Conservation (phyloP, 2,888 invertebrate genomes). For the Drosophila quinaria region DNA sequence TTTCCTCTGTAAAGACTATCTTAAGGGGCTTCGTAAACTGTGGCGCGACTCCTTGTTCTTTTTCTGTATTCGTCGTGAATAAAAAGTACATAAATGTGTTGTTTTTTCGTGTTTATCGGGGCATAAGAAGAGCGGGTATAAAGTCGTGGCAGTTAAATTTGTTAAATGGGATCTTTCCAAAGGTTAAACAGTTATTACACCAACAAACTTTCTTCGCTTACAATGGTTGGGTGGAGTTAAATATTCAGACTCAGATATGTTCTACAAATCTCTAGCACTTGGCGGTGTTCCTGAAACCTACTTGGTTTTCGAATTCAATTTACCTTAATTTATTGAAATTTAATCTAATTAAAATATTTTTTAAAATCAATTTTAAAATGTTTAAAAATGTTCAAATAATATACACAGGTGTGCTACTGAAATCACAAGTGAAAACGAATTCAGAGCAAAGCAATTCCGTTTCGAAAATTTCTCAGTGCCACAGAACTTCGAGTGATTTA, state of each 20-base stretch:
- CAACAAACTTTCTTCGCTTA: conserved; percentile 36
- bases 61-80: conserved; percentile 87
- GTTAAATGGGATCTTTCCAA: conserved; percentile 21
- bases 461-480: no score
- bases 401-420: no score
- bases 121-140: conserved; percentile 27
- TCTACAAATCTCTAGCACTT: not conserved
- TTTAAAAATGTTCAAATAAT: no score
- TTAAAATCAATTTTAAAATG: no score
- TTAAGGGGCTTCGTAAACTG: conserved; percentile 89
- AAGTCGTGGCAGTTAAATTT: conserved; percentile 33
- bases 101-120: conserved; percentile 34
- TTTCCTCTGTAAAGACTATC: conserved; percentile 88
- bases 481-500: no score
- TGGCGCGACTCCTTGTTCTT: conserved; percentile 89
- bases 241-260: not conserved
- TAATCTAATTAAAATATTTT: no score
- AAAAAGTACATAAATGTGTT: conserved; percentile 51
- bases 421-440: no score
- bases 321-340: no score
- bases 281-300: not conserved
- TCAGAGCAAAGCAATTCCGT: no score
- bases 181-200: conserved; percentile 32
- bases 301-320: no score
- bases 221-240: not conserved